Evolutionary conservation across 2,113 vertebrate genomes (phyloP).

Genomic region (Ptychochromis oligacanthus): DNA sequence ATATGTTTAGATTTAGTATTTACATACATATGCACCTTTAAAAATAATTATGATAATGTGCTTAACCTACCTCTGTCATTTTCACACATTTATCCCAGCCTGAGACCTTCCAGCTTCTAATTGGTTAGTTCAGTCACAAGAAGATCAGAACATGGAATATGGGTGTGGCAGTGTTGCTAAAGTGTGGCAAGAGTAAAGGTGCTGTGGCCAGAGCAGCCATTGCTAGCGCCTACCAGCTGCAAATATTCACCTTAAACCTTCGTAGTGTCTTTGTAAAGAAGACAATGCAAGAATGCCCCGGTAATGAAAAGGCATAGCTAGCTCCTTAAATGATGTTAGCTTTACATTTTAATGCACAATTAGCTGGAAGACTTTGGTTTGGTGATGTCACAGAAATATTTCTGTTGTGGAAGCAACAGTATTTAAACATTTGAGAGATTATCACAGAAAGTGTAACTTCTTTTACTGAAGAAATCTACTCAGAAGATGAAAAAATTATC

Average conservation of each 20-base stretch:
- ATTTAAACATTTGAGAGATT: too few species aligned
- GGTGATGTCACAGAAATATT: too few species aligned
- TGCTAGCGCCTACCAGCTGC: neutral
- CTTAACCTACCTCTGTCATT: neutral
- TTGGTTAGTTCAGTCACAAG: neutral
- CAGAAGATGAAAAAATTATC: too few species aligned
- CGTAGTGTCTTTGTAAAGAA: neutral
- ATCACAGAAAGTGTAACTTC: too few species aligned
- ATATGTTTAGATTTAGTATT: neutral
- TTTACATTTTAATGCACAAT: neutral
- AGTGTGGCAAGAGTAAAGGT: neutral
- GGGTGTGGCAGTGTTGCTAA: neutral
- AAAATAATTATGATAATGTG: too few species aligned
- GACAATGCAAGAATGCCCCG: neutral
- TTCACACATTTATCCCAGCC: neutral
- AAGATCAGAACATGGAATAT: too few species aligned
- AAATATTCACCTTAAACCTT: neutral
- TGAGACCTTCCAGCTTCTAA: neutral
- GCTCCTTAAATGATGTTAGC: neutral
- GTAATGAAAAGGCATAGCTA: neutral
- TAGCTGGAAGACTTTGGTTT: too few species aligned
- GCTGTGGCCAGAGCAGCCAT: neutral
- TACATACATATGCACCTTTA: too few species aligned
- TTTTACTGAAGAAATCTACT: too few species aligned
- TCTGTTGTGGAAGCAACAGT: too few species aligned